Base-by-base conservation (phyloP, 2,113 vertebrate genomes). In the Equus quagga region DNA sequence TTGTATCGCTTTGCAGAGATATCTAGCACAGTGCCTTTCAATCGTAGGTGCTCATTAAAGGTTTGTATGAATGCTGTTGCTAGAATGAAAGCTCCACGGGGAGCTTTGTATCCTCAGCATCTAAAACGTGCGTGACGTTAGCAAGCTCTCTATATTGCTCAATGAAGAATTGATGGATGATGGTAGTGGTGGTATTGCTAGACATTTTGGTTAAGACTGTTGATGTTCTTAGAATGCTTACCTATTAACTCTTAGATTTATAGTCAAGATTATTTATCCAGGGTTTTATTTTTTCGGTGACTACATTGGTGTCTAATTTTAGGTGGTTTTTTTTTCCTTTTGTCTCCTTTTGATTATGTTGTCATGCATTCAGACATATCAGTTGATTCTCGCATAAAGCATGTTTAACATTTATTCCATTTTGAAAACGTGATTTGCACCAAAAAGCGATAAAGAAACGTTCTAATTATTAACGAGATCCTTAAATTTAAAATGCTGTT, bases 391-490 rank as follows among this genome's bases (percentile, higher is more conserved):
- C 78, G 44, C 36, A n/a, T 49, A 69, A 91, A 82, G 75, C 11
- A 6, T 80, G 8, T 44, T 78, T 88, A 79, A 83, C 15, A 15
- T 51, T 49, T 89, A 36, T 84, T 72, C 23, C n/a, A 62, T 58
- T 93, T 95, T 70, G 76, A 60, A 96, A 96, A 70, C 31, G 26
- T 67, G 44, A 3, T 75, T 94, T 94, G 24, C 19, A 31, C n/a
- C 26, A 69, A 46, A 26, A 94, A 65, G 44, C 44, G 78, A 17
- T 86, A 80, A 95, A 69, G 76, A 87, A 79, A 69, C 62, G 33
- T 64, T 67, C 23, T 44, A 60, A 41, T 88, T 44, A 28, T 70
- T 92, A 65, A 78, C 60, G 26, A 87, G n/a, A 36, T 76, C 14
- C n/a, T 87, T 93, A 75, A 11, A 14, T 90, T 65, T 84, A 49